phyloP scores from a whole-genome alignment of 1,140 invertebrate species.

The Sarcophaga bullata region DNA sequence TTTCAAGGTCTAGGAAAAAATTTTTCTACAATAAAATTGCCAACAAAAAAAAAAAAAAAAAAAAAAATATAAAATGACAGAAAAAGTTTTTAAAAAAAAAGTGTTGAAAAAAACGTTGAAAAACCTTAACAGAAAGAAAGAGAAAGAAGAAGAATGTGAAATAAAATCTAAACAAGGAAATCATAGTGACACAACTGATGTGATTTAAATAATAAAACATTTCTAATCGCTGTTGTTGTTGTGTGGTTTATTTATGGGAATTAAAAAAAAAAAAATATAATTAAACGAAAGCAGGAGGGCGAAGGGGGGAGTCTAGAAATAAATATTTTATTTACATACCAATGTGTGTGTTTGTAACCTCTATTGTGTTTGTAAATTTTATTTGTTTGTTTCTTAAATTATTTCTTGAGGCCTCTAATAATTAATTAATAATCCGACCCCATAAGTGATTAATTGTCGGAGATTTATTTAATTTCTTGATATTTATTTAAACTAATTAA shows the following conservation, averaged over 20 bases:
- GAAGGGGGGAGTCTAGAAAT: background rate
- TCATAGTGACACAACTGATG: constrained; percentile 9
- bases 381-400: no score
- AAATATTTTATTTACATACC: background rate
- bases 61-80: no score
- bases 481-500: background rate
- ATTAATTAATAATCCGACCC: background rate
- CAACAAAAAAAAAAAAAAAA: no score
- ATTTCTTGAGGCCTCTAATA: no score
- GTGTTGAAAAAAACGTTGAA: no score
- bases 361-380: no score
- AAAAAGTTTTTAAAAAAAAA: no score
- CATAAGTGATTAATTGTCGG: background rate
- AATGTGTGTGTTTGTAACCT: no score
- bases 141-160: background rate
- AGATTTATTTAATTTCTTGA: background rate
- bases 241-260: background rate
- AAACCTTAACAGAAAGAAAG: background rate
- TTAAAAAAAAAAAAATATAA: background rate
- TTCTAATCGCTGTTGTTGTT: background rate
- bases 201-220: constrained; percentile 23
- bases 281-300: background rate
- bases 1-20: constrained; percentile 5
- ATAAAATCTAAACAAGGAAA: constrained; percentile 15
- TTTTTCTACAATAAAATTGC: background rate